Percentiles rank a stretch among this genome's conserved stretches.
Evolutionary conservation across 2,888 invertebrate genomes (phyloP).

Genomic region (Meta bourneti): DNA sequence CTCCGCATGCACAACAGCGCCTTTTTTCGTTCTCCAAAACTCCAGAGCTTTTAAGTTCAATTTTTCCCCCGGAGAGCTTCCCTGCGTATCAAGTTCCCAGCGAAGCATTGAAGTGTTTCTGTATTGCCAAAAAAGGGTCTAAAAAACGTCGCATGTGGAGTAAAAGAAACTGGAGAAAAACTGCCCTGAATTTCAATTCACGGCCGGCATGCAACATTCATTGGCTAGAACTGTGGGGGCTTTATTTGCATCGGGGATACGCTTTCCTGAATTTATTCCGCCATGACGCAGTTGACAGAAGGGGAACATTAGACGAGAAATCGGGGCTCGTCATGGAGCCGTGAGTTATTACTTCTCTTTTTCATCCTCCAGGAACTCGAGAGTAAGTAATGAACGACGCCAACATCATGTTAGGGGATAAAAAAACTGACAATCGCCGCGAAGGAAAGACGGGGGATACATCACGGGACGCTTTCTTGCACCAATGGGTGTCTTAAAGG

Average conservation of each 20-base stretch:
- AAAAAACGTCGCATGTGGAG: neutral
- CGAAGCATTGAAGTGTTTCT: neutral
- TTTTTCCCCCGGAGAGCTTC: neutral
- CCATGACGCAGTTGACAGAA: slow-evolving; percentile 20
- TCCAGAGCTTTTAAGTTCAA: neutral
- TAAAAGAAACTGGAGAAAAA: neutral
- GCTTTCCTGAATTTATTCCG: slow-evolving; percentile 16
- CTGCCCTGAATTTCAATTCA: slow-evolving; percentile 55
- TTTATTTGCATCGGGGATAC: slow-evolving; percentile 44
- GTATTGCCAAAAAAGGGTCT: neutral
- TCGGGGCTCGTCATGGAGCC: neutral
- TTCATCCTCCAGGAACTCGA: neutral
- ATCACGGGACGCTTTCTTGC: neutral
- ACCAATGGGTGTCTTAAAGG: neutral
- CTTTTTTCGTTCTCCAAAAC: neutral
- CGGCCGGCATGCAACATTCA: slow-evolving; percentile 44
- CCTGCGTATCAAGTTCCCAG: slow-evolving; percentile 8
- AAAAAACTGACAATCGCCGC: neutral
- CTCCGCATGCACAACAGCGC: too few relatives aligned
- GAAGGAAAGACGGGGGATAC: slow-evolving; percentile 8
- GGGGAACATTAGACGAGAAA: slow-evolving; percentile 18
- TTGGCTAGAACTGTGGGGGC: slow-evolving; percentile 24
- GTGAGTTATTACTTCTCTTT: slow-evolving; percentile 24
- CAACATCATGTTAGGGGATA: neutral
- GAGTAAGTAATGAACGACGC: slow-evolving; percentile 9